Conservation (phyloP, 2,113 vertebrate species). For the Cebidichthys violaceus region DNA sequence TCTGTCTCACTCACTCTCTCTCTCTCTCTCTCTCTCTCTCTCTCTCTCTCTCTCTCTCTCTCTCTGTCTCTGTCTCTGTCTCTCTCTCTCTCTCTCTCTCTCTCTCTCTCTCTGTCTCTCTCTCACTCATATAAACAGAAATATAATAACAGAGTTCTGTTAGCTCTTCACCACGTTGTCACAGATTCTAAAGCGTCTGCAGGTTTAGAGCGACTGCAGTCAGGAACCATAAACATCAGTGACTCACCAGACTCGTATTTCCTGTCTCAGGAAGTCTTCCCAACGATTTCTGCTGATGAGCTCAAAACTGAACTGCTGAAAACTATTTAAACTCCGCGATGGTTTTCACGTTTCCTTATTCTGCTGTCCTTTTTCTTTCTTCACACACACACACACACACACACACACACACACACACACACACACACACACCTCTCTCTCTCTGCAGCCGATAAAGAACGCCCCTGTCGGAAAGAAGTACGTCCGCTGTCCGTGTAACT, state of each 20-base stretch:
- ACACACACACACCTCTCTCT: too few species aligned
- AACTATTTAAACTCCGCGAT: background rate
- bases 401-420: too few species aligned
- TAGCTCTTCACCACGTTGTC: background rate
- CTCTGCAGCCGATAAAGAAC: slow-evolving; percentile 88
- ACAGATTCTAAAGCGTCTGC: background rate
- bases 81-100: too few species aligned
- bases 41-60: too few species aligned
- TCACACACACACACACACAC: background rate
- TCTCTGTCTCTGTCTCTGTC: too few species aligned
- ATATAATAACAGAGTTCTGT: background rate
- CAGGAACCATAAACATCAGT: background rate
- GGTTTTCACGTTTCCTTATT: background rate
- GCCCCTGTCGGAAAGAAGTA: slow-evolving; percentile 92
- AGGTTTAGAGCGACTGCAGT: background rate
- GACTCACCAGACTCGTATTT: background rate
- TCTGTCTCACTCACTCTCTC: too few species aligned
- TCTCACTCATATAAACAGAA: too few species aligned
- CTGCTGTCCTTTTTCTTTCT: background rate
- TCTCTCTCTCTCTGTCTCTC: too few species aligned
- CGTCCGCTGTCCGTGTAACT: slow-evolving; percentile 91
- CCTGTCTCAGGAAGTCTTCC: background rate
- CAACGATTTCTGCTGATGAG: background rate
- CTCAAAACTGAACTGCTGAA: background rate
- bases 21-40: too few species aligned